A percentile compares a stretch with the other conserved stretches of the same genome.
These are phyloP conservation scores for Ara ararauna DNA, from an alignment of 2,797 vertebrate genomes.

Conservation along the genomic window DNA sequence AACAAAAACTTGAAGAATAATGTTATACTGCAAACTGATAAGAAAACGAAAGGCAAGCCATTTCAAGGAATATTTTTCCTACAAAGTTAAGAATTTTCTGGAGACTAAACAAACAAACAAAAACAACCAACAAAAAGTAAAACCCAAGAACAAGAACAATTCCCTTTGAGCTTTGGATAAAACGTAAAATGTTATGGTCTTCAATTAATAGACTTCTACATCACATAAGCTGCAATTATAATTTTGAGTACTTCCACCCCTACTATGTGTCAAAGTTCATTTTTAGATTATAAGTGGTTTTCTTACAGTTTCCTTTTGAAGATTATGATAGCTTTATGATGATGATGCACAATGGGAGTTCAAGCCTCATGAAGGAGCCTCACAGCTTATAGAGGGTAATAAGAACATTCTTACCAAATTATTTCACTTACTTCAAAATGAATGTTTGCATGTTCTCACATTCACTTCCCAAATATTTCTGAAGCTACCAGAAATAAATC, in stretches of 20 bases:
- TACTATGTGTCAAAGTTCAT: neutral
- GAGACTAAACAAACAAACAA: neutral
- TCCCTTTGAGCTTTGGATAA: neutral
- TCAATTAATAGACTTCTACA: neutral
- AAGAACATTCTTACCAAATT: neutral
- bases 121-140: neutral
- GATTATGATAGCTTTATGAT: neutral
- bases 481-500: neutral
- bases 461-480: neutral
- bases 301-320: neutral
- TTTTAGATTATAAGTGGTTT: neutral
- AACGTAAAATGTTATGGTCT: neutral
- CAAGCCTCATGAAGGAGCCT: neutral
- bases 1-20: neutral
- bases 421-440: neutral
- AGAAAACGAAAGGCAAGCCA: neutral
- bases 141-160: neutral
- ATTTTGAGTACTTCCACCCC: neutral
- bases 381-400: neutral
- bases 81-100: neutral
- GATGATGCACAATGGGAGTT: fast-evolving
- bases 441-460: neutral
- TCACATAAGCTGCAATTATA: neutral
- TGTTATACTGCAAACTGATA: neutral
- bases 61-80: neutral